Conservation (phyloP, 2,888 invertebrate genomes). For the Biston stratarius region DNA sequence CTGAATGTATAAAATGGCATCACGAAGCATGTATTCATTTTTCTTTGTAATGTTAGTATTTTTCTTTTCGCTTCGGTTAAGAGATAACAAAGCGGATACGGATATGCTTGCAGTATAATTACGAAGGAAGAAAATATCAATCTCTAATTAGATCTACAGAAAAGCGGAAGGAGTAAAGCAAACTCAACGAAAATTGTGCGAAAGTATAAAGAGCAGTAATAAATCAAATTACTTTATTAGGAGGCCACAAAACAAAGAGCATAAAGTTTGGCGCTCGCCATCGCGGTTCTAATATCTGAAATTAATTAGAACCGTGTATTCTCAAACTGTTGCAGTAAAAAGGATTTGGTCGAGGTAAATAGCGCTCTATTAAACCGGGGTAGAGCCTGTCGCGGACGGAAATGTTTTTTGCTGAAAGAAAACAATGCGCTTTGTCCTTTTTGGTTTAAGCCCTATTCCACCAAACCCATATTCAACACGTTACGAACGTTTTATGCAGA, state of each 20-base stretch:
- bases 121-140: conserved; percentile 11
- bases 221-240: conserved; percentile 38
- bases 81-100: conserved; percentile 6
- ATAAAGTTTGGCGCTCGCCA: conserved; percentile 34
- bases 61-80: neutral
- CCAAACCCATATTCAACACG: no score
- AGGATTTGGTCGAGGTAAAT: conserved; percentile 68
- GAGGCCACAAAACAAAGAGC: conserved; percentile 31
- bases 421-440: conserved; percentile 80
- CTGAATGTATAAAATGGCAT: conserved; percentile 37
- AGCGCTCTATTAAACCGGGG: conserved; percentile 72
- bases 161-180: conserved; percentile 14
- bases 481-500: no score
- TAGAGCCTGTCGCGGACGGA: conserved; percentile 66
- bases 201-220: conserved; percentile 31
- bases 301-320: conserved; percentile 48
- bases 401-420: conserved; percentile 68
- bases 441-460: conserved; percentile 49
- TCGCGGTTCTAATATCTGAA: conserved; percentile 39
- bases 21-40: conserved; percentile 22
- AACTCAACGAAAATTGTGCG: conserved; percentile 30
- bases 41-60: conserved; percentile 23
- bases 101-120: conserved; percentile 14
- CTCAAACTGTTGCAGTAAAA: conserved; percentile 62
- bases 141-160: conserved; percentile 19